A percentile compares a stretch with the other conserved stretches of the same genome.
phyloP scores from a whole-genome alignment of 2,113 vertebrate genomes.

The Tyrannus savana region DNA sequence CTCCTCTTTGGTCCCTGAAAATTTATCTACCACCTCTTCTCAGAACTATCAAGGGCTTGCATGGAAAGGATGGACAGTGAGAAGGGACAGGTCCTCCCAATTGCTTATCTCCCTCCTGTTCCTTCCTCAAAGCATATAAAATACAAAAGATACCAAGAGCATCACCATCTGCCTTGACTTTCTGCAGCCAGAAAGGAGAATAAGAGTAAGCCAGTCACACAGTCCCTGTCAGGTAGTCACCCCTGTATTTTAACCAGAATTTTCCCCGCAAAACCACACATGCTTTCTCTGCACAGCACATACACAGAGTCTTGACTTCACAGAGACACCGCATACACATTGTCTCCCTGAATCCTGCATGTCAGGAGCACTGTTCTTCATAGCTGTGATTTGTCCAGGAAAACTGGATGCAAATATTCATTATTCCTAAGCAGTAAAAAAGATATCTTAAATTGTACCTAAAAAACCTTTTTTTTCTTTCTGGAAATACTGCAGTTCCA shows the following conservation, averaged over 20 bases:
- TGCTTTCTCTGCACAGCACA: background rate
- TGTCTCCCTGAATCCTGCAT: fast-evolving
- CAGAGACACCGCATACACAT: fast-evolving
- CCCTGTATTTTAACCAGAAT: background rate
- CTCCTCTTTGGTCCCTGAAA: background rate
- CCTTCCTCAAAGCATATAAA: background rate
- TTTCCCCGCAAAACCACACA: background rate
- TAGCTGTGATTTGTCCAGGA: background rate
- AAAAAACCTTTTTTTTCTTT: background rate
- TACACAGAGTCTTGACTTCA: background rate
- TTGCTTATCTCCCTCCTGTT: background rate
- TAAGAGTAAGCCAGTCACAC: background rate
- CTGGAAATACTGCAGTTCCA: background rate
- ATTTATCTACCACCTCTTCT: background rate
- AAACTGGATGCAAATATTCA: background rate
- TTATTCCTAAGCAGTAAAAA: background rate
- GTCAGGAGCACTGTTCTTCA: background rate
- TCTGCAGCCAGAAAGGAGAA: background rate
- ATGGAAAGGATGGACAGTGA: background rate
- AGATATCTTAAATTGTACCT: background rate
- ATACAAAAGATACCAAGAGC: background rate
- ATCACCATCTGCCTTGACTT: background rate
- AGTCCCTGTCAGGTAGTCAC: background rate
- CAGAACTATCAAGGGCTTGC: background rate
- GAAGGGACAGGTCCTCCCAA: background rate